Percentiles rank a stretch among this genome's conserved stretches.
These are phyloP conservation scores for Sardinella longiceps DNA, from an alignment of 2,797 vertebrate species.

Conservation along the genomic window DNA sequence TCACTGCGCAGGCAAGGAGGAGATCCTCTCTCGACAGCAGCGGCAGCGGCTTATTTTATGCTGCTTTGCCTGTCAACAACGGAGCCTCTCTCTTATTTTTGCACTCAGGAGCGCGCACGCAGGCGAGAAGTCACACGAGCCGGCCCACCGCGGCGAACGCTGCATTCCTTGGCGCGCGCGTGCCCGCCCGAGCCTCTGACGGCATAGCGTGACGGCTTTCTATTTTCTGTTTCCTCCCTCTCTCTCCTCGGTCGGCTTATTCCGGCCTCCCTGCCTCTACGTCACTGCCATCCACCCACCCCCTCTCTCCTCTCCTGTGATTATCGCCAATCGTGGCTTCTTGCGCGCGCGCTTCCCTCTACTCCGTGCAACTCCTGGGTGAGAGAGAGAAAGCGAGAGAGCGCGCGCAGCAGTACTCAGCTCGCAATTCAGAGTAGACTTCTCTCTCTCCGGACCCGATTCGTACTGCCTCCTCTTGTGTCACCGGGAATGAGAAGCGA, in stretches of 20 bases:
- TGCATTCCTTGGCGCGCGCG: conserved; percentile 42
- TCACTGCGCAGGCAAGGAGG: not conserved
- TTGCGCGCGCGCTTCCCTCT: conserved; percentile 49
- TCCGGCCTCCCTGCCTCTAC: conserved; percentile 47
- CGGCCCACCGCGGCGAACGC: not conserved
- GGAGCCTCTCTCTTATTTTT: conserved; percentile 18
- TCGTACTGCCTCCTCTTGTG: conserved; percentile 57
- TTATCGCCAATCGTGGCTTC: conserved; percentile 44
- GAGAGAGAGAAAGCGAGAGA: not conserved
- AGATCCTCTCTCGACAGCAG: not conserved
- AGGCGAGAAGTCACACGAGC: conserved; percentile 8
- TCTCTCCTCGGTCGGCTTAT: not conserved
- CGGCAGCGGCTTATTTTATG: not conserved
- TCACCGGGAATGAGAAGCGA: conserved; percentile 88
- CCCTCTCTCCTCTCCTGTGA: conserved; percentile 43
- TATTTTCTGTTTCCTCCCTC: conserved; percentile 20
- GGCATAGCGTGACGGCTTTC: conserved; percentile 26
- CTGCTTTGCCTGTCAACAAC: conserved; percentile 20
- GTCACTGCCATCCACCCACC: conserved; percentile 51
- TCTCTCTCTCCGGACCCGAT: conserved; percentile 43
- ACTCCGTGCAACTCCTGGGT: conserved; percentile 52
- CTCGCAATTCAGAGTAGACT: conserved; percentile 62
- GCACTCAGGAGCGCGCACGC: conserved; percentile 10
- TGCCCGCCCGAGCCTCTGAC: conserved; percentile 30
- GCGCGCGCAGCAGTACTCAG: conserved; percentile 45